Conservation (phyloP, 1,140 invertebrate species). For the Lasioglossum baleicum region DNA sequence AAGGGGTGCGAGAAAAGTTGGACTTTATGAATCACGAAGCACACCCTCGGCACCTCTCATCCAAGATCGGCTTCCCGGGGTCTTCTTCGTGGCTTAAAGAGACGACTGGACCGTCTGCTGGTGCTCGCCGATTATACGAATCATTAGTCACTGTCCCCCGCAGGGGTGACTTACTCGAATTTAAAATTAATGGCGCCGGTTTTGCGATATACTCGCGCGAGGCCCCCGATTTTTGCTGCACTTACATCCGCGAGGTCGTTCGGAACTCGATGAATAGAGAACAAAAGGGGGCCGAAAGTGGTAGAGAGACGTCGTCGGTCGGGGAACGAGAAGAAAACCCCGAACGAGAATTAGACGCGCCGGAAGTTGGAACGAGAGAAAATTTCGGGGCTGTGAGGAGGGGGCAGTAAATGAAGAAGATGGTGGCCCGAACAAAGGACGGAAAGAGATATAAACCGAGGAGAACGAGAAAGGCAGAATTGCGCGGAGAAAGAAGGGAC, state of each 20-base stretch:
- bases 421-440: constrained; percentile 22
- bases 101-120: constrained; percentile 54
- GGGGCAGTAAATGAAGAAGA: constrained; percentile 3
- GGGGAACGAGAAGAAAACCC: background rate
- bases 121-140: constrained; percentile 57
- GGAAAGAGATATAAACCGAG: constrained; percentile 29
- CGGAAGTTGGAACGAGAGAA: constrained; percentile 19
- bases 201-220: constrained; percentile 64
- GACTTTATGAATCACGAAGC: constrained; percentile 63
- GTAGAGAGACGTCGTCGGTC: background rate
- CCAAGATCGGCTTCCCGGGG: constrained; percentile 37
- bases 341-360: constrained; percentile 20
- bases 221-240: constrained; percentile 60
- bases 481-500: constrained; percentile 21
- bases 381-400: background rate
- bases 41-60: constrained; percentile 53
- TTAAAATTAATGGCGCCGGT: constrained; percentile 66
- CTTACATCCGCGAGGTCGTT: constrained; percentile 51
- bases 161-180: constrained; percentile 67
- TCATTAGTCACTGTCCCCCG: constrained; percentile 66
- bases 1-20: constrained; percentile 52
- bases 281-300: background rate
- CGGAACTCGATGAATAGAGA: constrained; percentile 11
- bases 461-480: background rate
- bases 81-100: constrained; percentile 60